Base-by-base conservation (phyloP, 2,888 invertebrate species). In the Zelleria hepariella region DNA sequence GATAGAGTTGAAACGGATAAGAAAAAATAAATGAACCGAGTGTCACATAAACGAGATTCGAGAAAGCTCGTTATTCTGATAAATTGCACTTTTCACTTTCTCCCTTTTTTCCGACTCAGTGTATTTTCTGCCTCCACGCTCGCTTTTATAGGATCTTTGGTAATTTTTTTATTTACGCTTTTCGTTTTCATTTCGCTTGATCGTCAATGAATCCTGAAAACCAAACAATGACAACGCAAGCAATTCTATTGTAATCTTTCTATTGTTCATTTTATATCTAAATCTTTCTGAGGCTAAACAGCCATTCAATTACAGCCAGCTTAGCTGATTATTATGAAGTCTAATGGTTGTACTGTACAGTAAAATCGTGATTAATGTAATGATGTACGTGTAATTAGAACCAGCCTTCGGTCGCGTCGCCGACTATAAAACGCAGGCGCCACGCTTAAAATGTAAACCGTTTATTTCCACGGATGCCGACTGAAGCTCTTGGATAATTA, bases 51-150 rank as follows among this genome's bases (percentile, higher is more conserved):
- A 79, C 74, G 82, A 82, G 82, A 84, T 85, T 84, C 79, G 78
- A 77, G 78, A 82, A 82, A 81, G 78, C 81, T 86, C 86, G 78
- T 86, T 86, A 82, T 80, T 75, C 83, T 83, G 82, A 86, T 85
- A 84, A 84, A 86, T 83, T 81, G 79, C 75, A 72, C 71, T 73
- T 66, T 75, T 72, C 75, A 78, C 76, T 81, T 76, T 79, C 78
- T 78, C 48, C 59, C 54, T 57, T 58, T n/a, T 48, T 49, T 58
- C 78, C 75, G 73, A 71, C 71, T 70, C 71, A 70, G 74, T 73
- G 74, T 75, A 49, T 75, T 72, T 72, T 58, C 70, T 69, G 68
- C 68, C 69, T 66, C 66, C 65, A 66, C 66, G 67, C 70, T 66
- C 67, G 70, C 32, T 69, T 66, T 68, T 65, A 62, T 32, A 69